Base-by-base conservation (phyloP, 2,888 invertebrate genomes). In the Trissolcus brochymenae region DNA sequence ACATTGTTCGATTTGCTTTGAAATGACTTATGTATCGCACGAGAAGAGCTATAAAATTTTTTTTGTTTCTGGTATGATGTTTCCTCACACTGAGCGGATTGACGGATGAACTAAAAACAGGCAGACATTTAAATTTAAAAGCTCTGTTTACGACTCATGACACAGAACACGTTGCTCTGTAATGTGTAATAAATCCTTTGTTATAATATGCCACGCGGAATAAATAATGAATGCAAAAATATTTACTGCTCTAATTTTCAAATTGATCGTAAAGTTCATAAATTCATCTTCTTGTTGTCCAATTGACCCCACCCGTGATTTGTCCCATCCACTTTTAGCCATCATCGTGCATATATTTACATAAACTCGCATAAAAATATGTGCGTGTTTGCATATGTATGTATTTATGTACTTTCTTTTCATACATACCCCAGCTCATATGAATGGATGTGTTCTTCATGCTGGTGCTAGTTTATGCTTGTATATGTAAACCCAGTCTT, bases 201-300 rank as follows among this genome's bases (percentile, higher is more conserved):
- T 43, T 50, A 68, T 68, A 68, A 75, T 75, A 64, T 51, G 61
- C 56, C 1, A 29, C 64, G 21, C 25, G 59, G 53, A 29, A 46
- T 51, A 64, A 68, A 65, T 78, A 66, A 78, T 78, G 71, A 57
- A 78, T 71, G 74, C 74, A 74, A 74, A 74, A 78, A 74, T 75
- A 71, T 78, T 78, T 74, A 78, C 74, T 65, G 64, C 74, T 66
- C 67, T 67, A 71, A 78, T 78, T 75, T 78, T 60, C 74, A 74
- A 78, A 78, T 78, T 70, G 78, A 74, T 78, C 78, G 77, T 73
- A 73, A 67, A 73, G 67, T 73, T 62, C 68, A 73, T 73, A 71
- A 76, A 76, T 71, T 72, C 68, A 68, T 77, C 77, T 77, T 50
- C 14, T 54, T 49, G 59, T 50, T 67, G 76, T 67, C 76, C 61